A percentile compares a stretch with the other conserved stretches of the same genome.
phyloP scores from a whole-genome alignment of 2,113 vertebrate species.

The Aspiorhynchus laticeps region DNA sequence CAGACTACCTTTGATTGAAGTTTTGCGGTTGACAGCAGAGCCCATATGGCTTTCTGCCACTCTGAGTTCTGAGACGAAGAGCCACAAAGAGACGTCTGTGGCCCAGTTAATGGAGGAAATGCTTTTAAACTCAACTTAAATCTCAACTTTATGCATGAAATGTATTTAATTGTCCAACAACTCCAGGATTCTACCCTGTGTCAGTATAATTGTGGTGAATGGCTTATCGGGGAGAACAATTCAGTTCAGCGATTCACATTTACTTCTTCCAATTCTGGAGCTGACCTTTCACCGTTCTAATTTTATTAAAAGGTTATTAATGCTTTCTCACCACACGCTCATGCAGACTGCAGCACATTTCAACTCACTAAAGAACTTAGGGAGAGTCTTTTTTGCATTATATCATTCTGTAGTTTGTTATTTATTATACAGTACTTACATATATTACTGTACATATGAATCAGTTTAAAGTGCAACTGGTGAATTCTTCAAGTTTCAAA shows the following conservation, averaged over 20 bases:
- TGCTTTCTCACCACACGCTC: constrained; percentile 5
- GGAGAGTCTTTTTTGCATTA: neutral
- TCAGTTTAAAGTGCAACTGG: neutral
- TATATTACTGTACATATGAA: neutral
- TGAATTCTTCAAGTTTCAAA: neutral
- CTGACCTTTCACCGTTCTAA: constrained; percentile 56
- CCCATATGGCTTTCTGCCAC: constrained; percentile 1
- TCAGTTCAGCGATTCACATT: constrained; percentile 47
- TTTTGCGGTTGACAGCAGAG: constrained; percentile 16
- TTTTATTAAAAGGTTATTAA: constrained; percentile 55
- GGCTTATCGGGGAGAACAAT: constrained; percentile 40
- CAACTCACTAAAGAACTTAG: neutral
- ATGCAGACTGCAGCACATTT: constrained; percentile 7
- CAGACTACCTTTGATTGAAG: constrained; percentile 29
- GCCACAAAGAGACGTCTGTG: constrained; percentile 11
- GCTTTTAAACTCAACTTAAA: constrained; percentile 24
- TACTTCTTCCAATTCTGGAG: constrained; percentile 35
- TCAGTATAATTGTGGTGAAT: constrained; percentile 35
- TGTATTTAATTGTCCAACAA: constrained; percentile 35
- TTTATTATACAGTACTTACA: constrained; percentile 37
- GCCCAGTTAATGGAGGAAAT: constrained; percentile 24
- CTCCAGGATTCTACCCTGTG: constrained; percentile 29
- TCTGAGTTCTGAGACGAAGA: neutral
- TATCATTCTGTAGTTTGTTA: neutral
- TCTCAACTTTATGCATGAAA: constrained; percentile 31